Evolutionary conservation across 2,113 vertebrate species (phyloP).

Genomic region (Marcusenius ussheri): DNA sequence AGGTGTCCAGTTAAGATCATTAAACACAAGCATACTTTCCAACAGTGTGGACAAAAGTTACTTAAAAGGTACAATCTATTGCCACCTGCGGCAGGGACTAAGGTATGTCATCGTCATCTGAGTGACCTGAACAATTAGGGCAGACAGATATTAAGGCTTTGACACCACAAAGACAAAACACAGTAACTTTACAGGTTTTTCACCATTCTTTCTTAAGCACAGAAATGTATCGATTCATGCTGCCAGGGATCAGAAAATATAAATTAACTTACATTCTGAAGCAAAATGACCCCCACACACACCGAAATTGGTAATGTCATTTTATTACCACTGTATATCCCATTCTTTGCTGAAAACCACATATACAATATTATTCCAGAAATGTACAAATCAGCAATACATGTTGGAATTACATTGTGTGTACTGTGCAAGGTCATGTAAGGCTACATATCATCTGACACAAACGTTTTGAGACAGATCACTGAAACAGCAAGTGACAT

Average conservation of each 20-base stretch:
- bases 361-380: neutral
- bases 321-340: neutral
- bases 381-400: neutral
- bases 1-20: neutral
- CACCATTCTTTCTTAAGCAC: neutral
- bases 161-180: neutral
- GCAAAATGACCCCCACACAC: neutral
- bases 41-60: neutral
- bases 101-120: neutral
- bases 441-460: neutral
- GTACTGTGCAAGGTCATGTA: neutral
- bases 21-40: neutral
- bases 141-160: neutral
- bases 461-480: neutral
- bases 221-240: neutral
- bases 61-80: neutral
- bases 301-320: neutral
- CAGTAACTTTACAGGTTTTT: neutral
- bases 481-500: neutral
- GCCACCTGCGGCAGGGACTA: neutral
- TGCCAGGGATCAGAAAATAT: neutral
- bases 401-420: neutral
- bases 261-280: neutral
- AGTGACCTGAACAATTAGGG: neutral
- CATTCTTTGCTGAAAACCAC: neutral